Percentiles rank a stretch among this genome's conserved stretches.
These are phyloP conservation scores for Alfaro cultratus DNA, from an alignment of 2,797 vertebrate genomes.

Conservation along the genomic window DNA sequence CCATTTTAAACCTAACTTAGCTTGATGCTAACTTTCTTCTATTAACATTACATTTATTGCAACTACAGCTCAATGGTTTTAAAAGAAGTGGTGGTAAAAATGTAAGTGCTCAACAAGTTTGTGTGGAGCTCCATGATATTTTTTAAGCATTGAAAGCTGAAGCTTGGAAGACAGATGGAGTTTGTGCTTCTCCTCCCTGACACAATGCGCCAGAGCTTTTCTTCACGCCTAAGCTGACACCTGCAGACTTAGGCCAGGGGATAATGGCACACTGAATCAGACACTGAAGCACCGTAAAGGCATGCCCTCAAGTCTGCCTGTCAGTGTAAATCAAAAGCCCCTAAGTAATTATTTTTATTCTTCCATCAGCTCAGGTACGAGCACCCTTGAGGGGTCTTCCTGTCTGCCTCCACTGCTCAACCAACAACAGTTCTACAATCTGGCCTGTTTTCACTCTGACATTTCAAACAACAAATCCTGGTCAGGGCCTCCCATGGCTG, in stretches of 20 bases:
- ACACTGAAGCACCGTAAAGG: slow-evolving; percentile 21
- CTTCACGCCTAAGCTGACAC: slow-evolving; percentile 58
- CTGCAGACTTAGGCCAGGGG: slow-evolving; percentile 49
- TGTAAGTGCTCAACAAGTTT: slow-evolving; percentile 15
- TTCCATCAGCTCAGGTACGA: slow-evolving; percentile 53
- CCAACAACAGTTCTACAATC: slow-evolving; percentile 23
- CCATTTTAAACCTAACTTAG: background rate
- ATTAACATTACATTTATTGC: background rate
- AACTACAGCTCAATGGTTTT: background rate
- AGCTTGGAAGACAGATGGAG: slow-evolving; percentile 41
- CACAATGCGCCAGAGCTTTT: slow-evolving; percentile 29
- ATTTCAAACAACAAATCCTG: slow-evolving; percentile 55
- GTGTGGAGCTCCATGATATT: slow-evolving; percentile 57
- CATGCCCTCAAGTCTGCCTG: slow-evolving; percentile 25
- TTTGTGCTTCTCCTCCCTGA: slow-evolving; percentile 30
- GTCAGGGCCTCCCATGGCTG: slow-evolving; percentile 29
- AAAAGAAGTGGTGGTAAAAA: slow-evolving; percentile 8
- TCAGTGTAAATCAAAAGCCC: slow-evolving; percentile 55
- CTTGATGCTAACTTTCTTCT: background rate
- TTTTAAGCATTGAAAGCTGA: slow-evolving; percentile 47
- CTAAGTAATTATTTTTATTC: slow-evolving; percentile 63
- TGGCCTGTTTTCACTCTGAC: slow-evolving; percentile 42
- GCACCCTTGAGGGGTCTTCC: slow-evolving; percentile 53
- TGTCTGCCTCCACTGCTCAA: slow-evolving; percentile 15
- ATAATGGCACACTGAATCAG: slow-evolving; percentile 57